phyloP scores from a whole-genome alignment of 1,140 invertebrate species.

The Temnothorax nylanderi region DNA sequence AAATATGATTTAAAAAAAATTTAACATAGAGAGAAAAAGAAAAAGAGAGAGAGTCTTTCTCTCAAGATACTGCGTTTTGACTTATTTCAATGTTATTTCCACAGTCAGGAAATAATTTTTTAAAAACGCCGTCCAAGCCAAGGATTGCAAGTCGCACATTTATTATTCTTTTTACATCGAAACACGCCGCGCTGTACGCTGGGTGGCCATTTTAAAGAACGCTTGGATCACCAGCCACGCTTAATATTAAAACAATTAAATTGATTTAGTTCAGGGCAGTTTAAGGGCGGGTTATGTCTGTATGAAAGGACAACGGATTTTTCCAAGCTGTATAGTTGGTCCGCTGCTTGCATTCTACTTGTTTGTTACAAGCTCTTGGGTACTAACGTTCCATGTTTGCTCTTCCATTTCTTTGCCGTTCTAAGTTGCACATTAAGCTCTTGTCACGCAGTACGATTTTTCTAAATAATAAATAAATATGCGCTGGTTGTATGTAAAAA shows the following conservation, averaged over 20 bases:
- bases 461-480: no score
- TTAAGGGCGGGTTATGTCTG: constrained; percentile 73
- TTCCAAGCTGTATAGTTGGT: constrained; percentile 55
- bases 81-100: neutral
- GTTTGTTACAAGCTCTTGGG: constrained; percentile 37
- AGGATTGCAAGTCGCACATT: neutral
- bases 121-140: neutral
- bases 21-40: neutral
- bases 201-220: constrained; percentile 76
- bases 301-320: constrained; percentile 72
- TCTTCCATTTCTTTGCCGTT: neutral
- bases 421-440: neutral
- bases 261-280: constrained; percentile 81
- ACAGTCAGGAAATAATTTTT: constrained; percentile 20
- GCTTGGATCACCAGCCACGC: constrained; percentile 78
- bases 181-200: constrained; percentile 5
- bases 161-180: constrained; percentile 19
- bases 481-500: no score
- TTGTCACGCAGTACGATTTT: neutral
- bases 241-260: constrained; percentile 75
- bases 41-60: neutral
- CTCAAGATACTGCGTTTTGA: neutral
- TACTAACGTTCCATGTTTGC: neutral
- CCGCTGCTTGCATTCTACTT: constrained; percentile 65
- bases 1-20: neutral